Conservation (phyloP, 53 echinoderm and acorn worm genomes). For the Holothuria scabra region DNA sequence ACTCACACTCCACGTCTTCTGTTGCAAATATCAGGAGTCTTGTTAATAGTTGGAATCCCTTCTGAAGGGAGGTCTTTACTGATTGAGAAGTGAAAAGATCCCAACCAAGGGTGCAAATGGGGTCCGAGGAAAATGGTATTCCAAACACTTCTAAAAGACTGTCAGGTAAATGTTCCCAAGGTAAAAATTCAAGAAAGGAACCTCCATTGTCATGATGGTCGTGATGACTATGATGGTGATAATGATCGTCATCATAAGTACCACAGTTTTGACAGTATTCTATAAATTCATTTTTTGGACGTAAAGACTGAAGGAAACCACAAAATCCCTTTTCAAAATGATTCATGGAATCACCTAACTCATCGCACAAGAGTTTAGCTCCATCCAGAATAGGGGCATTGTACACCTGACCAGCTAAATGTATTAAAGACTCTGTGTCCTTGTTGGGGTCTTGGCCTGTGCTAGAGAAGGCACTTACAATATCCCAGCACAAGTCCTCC, state of each 20-base stretch:
- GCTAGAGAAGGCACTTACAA: background rate
- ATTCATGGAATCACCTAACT: background rate
- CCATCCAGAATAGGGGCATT: slow-evolving; percentile 15
- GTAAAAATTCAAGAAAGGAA: background rate
- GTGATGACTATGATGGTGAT: too few species aligned
- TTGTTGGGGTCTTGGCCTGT: too few species aligned
- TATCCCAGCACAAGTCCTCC: background rate
- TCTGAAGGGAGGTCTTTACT: background rate
- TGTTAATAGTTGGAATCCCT: slow-evolving; percentile 23
- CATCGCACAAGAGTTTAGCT: slow-evolving; percentile 7
- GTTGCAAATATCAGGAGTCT: background rate
- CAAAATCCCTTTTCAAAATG: slow-evolving; percentile 25
- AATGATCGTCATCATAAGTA: background rate
- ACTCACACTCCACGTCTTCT: background rate
- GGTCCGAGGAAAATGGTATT: background rate
- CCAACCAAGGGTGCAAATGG: slow-evolving; percentile 25
- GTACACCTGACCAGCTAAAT: slow-evolving; percentile 23
- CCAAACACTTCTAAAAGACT: slow-evolving; percentile 15
- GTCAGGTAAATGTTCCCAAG: slow-evolving; percentile 2
- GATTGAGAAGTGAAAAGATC: slow-evolving; percentile 5
- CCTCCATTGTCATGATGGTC: background rate
- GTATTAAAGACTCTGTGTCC: background rate
- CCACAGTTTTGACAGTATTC: background rate
- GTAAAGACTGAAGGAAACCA: background rate
- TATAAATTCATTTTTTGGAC: slow-evolving; percentile 1